Evolutionary conservation across 1,140 invertebrate genomes (phyloP).

Genomic region (Drosophila dunni): DNA sequence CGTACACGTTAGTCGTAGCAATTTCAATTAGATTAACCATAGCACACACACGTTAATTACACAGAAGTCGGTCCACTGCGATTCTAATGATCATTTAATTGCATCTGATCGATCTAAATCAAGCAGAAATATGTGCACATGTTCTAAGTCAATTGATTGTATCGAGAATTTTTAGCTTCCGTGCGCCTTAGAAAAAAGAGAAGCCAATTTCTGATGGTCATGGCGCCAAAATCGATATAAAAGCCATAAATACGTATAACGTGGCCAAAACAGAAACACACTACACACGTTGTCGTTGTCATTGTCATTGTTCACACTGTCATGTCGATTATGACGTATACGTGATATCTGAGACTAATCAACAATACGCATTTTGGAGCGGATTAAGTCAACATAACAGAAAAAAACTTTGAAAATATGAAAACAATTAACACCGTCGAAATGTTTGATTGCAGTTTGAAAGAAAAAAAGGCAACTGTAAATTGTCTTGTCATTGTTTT

Average conservation of each 20-base stretch:
- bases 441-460: conserved; percentile 46
- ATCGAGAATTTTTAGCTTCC: conserved; percentile 53
- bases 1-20: not conserved
- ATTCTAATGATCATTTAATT: conserved; percentile 65
- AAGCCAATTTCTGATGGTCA: conserved; percentile 41
- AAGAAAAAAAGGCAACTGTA: conserved; percentile 3
- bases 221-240: conserved; percentile 9
- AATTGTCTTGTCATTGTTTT: conserved; percentile 33
- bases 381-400: conserved; percentile 40
- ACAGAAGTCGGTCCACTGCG: conserved; percentile 4
- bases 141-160: conserved; percentile 9
- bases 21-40: conserved; percentile 2
- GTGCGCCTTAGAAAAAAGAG: conserved; percentile 32
- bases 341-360: conserved; percentile 59
- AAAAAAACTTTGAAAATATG: conserved; percentile 20
- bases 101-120: conserved; percentile 10
- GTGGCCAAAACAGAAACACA: conserved; percentile 24
- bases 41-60: conserved; percentile 32
- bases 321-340: conserved; percentile 66
- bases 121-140: not conserved
- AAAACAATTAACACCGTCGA: conserved; percentile 57
- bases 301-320: conserved; percentile 52
- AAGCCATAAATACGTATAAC: conserved; percentile 18
- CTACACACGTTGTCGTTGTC: not conserved
- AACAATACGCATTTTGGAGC: conserved; percentile 48